Conservation (phyloP, 23 tunicate genomes). For the Halocynthia aurantium region DNA sequence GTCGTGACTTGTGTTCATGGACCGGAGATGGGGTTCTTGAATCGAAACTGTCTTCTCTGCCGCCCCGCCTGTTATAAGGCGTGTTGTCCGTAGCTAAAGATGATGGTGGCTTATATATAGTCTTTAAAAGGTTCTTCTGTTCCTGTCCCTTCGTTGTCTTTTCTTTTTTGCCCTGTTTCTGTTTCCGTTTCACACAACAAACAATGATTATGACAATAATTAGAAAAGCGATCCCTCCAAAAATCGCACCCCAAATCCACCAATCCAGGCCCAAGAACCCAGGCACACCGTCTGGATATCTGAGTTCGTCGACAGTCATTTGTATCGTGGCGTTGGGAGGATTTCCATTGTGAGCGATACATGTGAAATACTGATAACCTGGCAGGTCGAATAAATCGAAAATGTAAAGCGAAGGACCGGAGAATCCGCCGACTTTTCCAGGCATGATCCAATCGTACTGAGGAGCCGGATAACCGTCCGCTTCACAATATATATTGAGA, state of each 20-base stretch:
- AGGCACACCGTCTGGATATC: slow-evolving; percentile 66
- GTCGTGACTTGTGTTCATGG: slow-evolving; percentile 27
- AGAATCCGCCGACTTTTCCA: slow-evolving; percentile 23
- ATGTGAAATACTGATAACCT: slow-evolving; percentile 43
- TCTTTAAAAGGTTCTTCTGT: not conserved
- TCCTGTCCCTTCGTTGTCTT: not conserved
- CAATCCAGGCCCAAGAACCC: slow-evolving; percentile 41
- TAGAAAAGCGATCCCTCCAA: slow-evolving; percentile 45
- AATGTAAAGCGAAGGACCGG: slow-evolving; percentile 28
- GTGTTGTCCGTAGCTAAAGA: not conserved
- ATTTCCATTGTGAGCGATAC: slow-evolving; percentile 74
- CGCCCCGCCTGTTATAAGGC: slow-evolving; percentile 1
- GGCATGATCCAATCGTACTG: slow-evolving; percentile 67
- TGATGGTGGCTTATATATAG: slow-evolving; percentile 6
- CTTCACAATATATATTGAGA: slow-evolving; percentile 53
- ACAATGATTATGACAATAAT: slow-evolving; percentile 34
- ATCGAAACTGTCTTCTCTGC: slow-evolving; percentile 24
- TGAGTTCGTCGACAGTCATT: slow-evolving; percentile 49
- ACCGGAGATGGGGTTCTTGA: slow-evolving; percentile 22
- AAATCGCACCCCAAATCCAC: slow-evolving; percentile 66
- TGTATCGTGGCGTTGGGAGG: slow-evolving; percentile 38
- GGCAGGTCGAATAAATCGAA: slow-evolving; percentile 45
- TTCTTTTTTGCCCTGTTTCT: slow-evolving; percentile 8
- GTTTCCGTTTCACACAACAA: slow-evolving; percentile 29
- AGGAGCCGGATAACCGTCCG: slow-evolving; percentile 70